A percentile compares a stretch with the other conserved stretches of the same genome.
phyloP scores from a whole-genome alignment of 2,113 vertebrate genomes.

The Choloepus hoffmanni region DNA sequence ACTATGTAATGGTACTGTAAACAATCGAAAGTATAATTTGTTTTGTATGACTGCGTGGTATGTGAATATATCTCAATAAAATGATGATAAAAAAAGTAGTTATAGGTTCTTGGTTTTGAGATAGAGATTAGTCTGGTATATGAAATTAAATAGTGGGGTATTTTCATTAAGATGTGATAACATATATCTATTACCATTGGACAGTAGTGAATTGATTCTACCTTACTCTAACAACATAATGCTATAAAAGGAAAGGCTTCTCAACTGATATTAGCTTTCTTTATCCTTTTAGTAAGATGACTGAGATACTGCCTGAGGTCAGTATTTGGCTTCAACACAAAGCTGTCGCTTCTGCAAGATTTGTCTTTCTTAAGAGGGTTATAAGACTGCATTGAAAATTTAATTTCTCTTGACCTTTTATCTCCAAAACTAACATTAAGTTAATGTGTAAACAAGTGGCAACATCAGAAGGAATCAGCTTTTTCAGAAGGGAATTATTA shows the following conservation, averaged over 20 bases:
- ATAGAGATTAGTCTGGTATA: background rate
- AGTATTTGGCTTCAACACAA: background rate
- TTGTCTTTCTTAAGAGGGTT: background rate
- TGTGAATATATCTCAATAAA: no score
- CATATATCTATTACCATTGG: background rate
- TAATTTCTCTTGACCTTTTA: background rate
- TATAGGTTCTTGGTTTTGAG: conserved; percentile 3
- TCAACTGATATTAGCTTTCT: background rate
- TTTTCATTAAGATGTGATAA: background rate
- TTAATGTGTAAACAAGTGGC: background rate
- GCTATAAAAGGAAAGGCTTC: background rate
- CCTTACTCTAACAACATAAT: background rate
- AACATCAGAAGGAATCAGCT: background rate
- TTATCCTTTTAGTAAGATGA: background rate
- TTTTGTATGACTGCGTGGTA: no score
- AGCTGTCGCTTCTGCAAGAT: background rate
- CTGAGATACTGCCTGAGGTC: background rate
- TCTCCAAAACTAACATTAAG: background rate
- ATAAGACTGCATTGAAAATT: conserved; percentile 29
- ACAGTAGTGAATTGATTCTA: background rate
- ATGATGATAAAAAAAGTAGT: no score
- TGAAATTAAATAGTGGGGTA: background rate
- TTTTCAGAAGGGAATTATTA: background rate
- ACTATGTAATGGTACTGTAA: no score
- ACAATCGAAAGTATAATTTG: no score